Evolutionary conservation across 2,113 vertebrate genomes (phyloP).

Genomic region (Colius striatus): DNA sequence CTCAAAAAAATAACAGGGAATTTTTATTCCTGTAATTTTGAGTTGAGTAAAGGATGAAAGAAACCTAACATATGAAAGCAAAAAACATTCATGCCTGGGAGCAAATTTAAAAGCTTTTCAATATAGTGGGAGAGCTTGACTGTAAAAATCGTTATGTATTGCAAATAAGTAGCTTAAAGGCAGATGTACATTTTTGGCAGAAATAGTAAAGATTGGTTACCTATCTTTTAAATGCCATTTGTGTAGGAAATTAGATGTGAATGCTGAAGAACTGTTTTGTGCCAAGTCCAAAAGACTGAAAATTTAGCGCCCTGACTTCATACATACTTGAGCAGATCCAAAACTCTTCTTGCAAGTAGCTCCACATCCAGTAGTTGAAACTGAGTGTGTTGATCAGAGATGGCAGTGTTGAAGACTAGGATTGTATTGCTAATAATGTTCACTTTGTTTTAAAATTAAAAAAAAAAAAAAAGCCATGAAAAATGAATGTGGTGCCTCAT

Average conservation of each 20-base stretch:
- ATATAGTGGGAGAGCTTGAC: neutral
- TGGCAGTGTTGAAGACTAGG: neutral
- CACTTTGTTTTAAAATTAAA: neutral
- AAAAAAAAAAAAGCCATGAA: neutral
- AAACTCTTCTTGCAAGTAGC: neutral
- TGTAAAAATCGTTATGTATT: neutral
- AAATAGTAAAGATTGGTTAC: neutral
- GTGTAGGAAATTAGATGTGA: neutral
- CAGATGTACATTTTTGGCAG: neutral
- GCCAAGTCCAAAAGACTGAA: neutral
- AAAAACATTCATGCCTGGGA: neutral
- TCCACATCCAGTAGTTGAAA: neutral
- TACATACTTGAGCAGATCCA: neutral
- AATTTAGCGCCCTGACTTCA: neutral
- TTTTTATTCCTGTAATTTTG: neutral
- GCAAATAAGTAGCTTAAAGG: neutral
- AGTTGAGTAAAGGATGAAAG: neutral
- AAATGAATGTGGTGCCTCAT: neutral
- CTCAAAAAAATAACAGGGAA: neutral
- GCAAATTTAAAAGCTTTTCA: neutral
- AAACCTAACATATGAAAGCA: neutral
- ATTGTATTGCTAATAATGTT: neutral
- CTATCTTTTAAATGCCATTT: neutral
- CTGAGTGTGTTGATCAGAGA: neutral
- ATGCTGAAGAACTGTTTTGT: neutral